Conservation (phyloP, 2,888 invertebrate genomes). For the Cephus pygmeus region DNA sequence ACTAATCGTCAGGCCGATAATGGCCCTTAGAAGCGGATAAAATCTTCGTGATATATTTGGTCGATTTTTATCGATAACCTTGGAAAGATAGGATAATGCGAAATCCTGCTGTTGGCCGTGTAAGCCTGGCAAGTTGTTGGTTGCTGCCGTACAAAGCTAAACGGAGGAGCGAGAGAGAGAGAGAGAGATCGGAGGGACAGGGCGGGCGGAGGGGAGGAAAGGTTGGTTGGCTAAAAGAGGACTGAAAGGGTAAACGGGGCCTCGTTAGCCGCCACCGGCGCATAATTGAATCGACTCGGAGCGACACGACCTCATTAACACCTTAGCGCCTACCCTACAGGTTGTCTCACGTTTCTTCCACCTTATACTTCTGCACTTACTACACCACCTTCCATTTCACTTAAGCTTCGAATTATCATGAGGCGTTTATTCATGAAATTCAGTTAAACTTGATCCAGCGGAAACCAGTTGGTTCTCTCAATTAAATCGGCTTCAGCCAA, state of each 20-base stretch:
- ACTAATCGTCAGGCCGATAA: background rate
- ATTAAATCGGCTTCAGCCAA: background rate
- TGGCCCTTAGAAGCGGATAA: background rate
- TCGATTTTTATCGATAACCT: constrained; percentile 14
- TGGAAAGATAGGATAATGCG: constrained; percentile 26
- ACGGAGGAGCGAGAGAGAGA: constrained; percentile 4
- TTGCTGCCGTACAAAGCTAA: background rate
- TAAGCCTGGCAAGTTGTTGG: background rate
- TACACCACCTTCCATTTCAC: constrained; percentile 10
- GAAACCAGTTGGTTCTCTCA: background rate
- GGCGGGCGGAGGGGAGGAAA: constrained; percentile 16
- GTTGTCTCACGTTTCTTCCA: constrained; percentile 60
- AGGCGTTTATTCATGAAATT: background rate
- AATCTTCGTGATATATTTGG: background rate
- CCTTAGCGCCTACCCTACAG: constrained; percentile 63
- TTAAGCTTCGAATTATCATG: background rate
- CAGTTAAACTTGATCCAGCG: background rate
- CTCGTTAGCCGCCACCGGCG: constrained; percentile 62
- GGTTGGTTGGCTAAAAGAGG: constrained; percentile 51
- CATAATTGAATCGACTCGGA: constrained; percentile 65
- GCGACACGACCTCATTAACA: constrained; percentile 67
- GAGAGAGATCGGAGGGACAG: background rate
- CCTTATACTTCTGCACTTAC: constrained; percentile 19
- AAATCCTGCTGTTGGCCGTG: constrained; percentile 10
- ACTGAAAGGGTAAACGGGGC: constrained; percentile 58